Base-by-base conservation (phyloP, 2,888 invertebrate genomes). In the Phortica okadai region DNA sequence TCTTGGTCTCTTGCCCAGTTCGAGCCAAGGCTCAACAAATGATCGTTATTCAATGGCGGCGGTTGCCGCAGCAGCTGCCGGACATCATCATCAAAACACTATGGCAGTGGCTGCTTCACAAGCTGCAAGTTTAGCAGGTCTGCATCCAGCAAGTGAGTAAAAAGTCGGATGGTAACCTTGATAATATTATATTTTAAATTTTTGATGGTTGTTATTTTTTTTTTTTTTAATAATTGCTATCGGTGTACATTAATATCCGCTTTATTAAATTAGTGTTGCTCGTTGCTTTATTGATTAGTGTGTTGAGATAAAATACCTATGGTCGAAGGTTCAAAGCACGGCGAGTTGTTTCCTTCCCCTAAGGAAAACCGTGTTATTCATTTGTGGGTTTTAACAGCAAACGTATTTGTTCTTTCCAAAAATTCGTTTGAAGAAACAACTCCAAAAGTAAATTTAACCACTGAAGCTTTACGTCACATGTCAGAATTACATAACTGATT, bases 61-160 rank as follows among this genome's bases (percentile, higher is more conserved):
- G 73, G 93, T 92, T 54, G 91, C 91, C 3, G 91, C 91, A 16
- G 91, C 91, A 66, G 91, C 91, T 45, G 91, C 91, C n/a, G 90
- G 90, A 33, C 92, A 93, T 92, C 90, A 93, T 92, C 90, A 93
- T 92, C 94, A 94, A 82, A 94, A 94, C 84, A 96, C 96, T 76
- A 94, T 96, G 89, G 96, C 96, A 82, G 96, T 96, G 84, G 96
- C 96, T 74, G 96, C 96, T 82, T 96, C 95, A 90, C 96, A 96
- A 92, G 96, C 96, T 58, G 96, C 96, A 75, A 96, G 95, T 88
- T 93, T 96, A 87, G 92, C 92, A 82, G 96, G 96, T 82, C 93
- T 96, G 88, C 94, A 94, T 88, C 95, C 95, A 77, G 95, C 95
- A 88, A 95, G 95, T 95, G 90, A 91, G 91, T 90, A 86, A 83